These are phyloP conservation scores for Caenorhabditis sinica DNA, from an alignment of 2,888 invertebrate genomes.

Conservation along the genomic window DNA sequence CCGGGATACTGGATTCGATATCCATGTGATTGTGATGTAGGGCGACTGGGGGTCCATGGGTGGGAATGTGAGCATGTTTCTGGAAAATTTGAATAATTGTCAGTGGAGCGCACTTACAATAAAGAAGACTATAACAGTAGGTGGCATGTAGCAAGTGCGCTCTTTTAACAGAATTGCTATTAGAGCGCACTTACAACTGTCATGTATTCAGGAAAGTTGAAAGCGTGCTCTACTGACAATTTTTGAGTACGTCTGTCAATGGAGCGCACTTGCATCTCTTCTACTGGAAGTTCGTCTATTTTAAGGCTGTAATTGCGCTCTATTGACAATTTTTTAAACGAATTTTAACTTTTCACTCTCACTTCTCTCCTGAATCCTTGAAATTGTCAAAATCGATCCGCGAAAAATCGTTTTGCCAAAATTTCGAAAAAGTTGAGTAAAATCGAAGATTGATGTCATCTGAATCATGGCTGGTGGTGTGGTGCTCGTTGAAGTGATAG, in stretches of 20 bases:
- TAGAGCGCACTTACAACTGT: no score
- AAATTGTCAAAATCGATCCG: slow-evolving; percentile 10
- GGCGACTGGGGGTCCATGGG: slow-evolving; percentile 86
- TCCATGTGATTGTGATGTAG: slow-evolving; percentile 90
- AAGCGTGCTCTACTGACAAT: no score
- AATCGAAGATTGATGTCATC: slow-evolving; percentile 29
- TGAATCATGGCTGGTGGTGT: background rate
- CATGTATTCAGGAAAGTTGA: no score
- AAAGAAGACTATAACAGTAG: no score
- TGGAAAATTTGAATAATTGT: slow-evolving; percentile 12
- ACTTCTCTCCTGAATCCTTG: slow-evolving; percentile 77
- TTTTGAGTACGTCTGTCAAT: no score
- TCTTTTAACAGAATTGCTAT: no score
- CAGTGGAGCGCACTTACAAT: no score
- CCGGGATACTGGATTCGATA: slow-evolving; percentile 94
- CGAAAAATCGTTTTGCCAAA: background rate
- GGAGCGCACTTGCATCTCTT: no score
- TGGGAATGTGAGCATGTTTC: slow-evolving; percentile 73
- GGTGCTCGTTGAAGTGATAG: background rate
- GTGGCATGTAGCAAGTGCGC: no score
- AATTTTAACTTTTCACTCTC: background rate
- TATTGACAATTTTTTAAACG: background rate
- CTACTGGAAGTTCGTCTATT: no score
- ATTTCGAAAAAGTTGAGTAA: slow-evolving; percentile 2
- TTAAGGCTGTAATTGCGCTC: no score